Base-by-base conservation (phyloP, 2,888 invertebrate species). In the Melinaea marsaeus region DNA sequence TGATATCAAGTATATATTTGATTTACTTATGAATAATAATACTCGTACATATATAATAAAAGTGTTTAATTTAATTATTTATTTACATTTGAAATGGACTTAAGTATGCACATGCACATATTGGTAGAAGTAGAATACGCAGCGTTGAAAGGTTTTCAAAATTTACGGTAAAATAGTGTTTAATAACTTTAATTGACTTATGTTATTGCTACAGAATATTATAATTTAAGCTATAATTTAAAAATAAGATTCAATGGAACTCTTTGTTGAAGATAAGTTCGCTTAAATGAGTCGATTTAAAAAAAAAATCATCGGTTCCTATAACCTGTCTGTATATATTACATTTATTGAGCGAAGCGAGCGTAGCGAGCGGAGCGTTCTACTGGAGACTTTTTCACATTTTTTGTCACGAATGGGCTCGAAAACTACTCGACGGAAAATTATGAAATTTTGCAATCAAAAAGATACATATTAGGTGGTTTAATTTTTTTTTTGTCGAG, bases 31-130 rank as follows among this genome's bases (percentile, higher is more conserved):
- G 76, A 78, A 80, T 81, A 80, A 77, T 79, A 73, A 73, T 77
- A 78, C 75, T 83, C 78, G 79, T 86, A 83, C 79, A 82, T 79
- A 78, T 63, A 22, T 22, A 71, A 71, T 70, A 71, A 73, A 87
- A 87, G 86, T 85, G 73, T 79, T 81, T 84, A 79, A 73, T 75
- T 83, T 85, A 85, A 77, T 83, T 85, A 85, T 84, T 84, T 88
- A 88, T 88, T 85, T 88, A 88, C 87, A 87, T 79, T 83, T 76
- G 79, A 64, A 70, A 82, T 78, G 77, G 67, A 82, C 83, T 81
- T 83, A 80, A 80, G 79, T 81, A 11, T 11, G 46, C 9, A 9
- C 6, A 13, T 46, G 13, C 11, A 11, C 46, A 2, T 2, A 4
- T n/a, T n/a, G 46, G n/a, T 46, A 46, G 11, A 11, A 3, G 46